A percentile compares a stretch with the other conserved stretches of the same genome.
phyloP scores from a whole-genome alignment of 30 jellyfish, hydroid and myxozoan species.

The Turritopsis dohrnii region DNA sequence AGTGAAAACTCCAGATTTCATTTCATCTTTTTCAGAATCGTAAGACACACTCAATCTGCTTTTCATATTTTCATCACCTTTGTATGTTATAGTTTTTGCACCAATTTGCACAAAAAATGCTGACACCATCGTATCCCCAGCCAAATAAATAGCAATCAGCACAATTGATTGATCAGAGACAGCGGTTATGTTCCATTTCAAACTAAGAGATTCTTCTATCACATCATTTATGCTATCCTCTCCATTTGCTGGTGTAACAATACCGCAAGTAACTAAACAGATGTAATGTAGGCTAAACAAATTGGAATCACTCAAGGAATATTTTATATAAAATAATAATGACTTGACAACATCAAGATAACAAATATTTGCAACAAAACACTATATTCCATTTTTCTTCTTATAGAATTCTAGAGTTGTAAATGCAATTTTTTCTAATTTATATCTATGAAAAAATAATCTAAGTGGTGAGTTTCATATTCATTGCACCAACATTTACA shows the following conservation, averaged over 20 bases:
- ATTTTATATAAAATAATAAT: too few species aligned
- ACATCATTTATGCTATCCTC: neutral
- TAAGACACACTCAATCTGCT: neutral
- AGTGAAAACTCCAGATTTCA: neutral
- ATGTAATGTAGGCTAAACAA: too few species aligned
- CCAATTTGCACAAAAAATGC: neutral
- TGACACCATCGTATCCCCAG: neutral
- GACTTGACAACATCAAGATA: too few species aligned
- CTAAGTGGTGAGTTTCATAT: too few species aligned
- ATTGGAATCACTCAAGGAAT: too few species aligned
- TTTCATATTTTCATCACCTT: neutral
- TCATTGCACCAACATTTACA: too few species aligned
- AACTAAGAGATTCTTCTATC: neutral
- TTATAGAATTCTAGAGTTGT: too few species aligned
- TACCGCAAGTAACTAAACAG: neutral
- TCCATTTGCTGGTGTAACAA: neutral
- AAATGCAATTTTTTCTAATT: too few species aligned
- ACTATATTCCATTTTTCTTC: too few species aligned
- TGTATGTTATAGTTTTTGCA: neutral
- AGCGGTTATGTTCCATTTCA: neutral
- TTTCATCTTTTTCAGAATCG: neutral
- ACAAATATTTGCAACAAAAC: too few species aligned
- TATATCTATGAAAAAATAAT: too few species aligned
- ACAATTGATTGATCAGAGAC: neutral
- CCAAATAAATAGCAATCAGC: too few species aligned